phyloP scores from a whole-genome alignment of 2,797 vertebrate genomes.

The Pseudochirops corinnae region DNA sequence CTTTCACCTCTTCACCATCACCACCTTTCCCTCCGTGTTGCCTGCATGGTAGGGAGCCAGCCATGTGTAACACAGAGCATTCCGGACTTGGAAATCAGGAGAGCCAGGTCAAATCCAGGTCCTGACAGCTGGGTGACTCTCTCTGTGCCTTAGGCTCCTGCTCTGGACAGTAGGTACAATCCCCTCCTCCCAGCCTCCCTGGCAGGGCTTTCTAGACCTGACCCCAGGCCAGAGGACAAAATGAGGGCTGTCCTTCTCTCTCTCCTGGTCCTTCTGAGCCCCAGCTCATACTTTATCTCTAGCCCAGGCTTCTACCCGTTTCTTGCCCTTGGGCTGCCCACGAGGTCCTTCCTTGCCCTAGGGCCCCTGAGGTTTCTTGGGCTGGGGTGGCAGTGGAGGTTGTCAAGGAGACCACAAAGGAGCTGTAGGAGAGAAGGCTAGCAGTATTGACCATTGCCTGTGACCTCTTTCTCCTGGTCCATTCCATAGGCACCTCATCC shows the following conservation, averaged over 20 bases:
- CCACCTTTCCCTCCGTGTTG: neutral
- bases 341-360: neutral
- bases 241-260: conserved; percentile 22
- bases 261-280: neutral
- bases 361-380: neutral
- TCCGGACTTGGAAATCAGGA: neutral
- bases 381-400: neutral
- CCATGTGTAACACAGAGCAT: neutral
- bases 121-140: neutral
- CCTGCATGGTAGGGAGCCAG: neutral
- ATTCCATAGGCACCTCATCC: conserved; percentile 8
- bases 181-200: neutral
- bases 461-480: conserved; percentile 37
- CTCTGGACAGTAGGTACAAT: neutral
- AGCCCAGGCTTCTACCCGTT: neutral
- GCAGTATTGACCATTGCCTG: neutral
- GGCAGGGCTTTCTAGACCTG: neutral
- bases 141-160: neutral
- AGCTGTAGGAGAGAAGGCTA: neutral
- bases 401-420: neutral
- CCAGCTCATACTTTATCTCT: conserved; percentile 6
- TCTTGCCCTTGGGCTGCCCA: neutral
- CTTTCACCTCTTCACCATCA: neutral
- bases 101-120: neutral
- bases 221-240: too few species aligned